Evolutionary conservation across 1,140 invertebrate genomes (phyloP).

Genomic region (Dendroctonus valens): DNA sequence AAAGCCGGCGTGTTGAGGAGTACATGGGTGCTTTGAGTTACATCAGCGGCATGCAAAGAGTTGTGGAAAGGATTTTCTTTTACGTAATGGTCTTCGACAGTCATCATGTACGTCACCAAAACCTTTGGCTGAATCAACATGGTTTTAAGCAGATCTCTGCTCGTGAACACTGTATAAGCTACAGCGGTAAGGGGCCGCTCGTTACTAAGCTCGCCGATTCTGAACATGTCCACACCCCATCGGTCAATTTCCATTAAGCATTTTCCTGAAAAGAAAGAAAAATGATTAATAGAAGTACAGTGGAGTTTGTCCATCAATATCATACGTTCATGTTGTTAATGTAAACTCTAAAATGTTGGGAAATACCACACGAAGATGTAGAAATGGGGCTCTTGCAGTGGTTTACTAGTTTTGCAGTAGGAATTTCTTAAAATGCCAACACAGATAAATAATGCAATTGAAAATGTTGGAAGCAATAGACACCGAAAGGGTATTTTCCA

Average conservation of each 20-base stretch:
- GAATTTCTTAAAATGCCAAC: no score
- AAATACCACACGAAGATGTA: no score
- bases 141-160: conserved; percentile 84
- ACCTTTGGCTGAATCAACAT: conserved; percentile 94
- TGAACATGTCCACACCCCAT: conserved; percentile 98
- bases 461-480: no score
- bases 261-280: conserved; percentile 55
- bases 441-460: no score
- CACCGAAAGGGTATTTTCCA: no score
- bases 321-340: no score
- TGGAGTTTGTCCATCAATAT: no score
- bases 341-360: no score
- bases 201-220: conserved; percentile 86
- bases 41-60: conserved; percentile 94
- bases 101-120: conserved; percentile 94
- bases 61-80: conserved; percentile 98
- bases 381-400: no score
- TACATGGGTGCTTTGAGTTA: conserved; percentile 93
- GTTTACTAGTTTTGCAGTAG: background rate
- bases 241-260: conserved; percentile 82
- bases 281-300: background rate
- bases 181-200: conserved; percentile 90
- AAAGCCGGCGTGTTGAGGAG: conserved; percentile 92
- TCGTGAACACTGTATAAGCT: conserved; percentile 86
- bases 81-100: conserved; percentile 97